Conservation (phyloP, 2,113 vertebrate genomes). For the Malurus cyaneus region DNA sequence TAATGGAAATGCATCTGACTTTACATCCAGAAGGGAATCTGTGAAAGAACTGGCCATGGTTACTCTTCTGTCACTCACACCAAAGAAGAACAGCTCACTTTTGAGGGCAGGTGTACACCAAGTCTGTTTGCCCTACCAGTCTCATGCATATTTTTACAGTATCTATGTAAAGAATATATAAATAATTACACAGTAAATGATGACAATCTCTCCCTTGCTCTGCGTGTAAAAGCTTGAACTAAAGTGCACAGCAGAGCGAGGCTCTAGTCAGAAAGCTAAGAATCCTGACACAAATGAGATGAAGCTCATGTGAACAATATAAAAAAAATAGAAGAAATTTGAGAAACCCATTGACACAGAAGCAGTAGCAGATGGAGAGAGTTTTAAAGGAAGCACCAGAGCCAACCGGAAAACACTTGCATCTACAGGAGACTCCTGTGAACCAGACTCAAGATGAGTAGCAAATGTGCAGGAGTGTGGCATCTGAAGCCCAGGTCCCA, state of each 20-base stretch:
- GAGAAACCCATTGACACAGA: not conserved
- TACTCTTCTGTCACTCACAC: not conserved
- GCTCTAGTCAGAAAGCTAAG: not conserved
- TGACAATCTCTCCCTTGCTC: not conserved
- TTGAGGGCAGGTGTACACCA: not conserved
- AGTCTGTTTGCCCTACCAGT: not conserved
- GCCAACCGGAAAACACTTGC: not conserved
- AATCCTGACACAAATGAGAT: not conserved
- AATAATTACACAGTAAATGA: not conserved
- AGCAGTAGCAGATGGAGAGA: not conserved
- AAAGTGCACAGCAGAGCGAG: rapidly evolving
- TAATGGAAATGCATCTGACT: not conserved
- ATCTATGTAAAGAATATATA: not conserved
- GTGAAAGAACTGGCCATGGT: rapidly evolving
- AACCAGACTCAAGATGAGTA: not conserved
- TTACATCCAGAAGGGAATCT: not conserved
- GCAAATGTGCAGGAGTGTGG: not conserved
- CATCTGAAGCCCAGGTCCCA: not conserved
- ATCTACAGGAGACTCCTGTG: not conserved
- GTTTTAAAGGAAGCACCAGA: not conserved
- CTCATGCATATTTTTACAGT: not conserved
- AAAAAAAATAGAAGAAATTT: not conserved
- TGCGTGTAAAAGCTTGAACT: not conserved
- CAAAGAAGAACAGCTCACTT: not conserved
- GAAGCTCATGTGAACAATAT: not conserved